Percentiles rank a stretch among this genome's conserved stretches.
Conservation (phyloP, 2,888 invertebrate genomes). For the Drepanosiphum platanoidis region DNA sequence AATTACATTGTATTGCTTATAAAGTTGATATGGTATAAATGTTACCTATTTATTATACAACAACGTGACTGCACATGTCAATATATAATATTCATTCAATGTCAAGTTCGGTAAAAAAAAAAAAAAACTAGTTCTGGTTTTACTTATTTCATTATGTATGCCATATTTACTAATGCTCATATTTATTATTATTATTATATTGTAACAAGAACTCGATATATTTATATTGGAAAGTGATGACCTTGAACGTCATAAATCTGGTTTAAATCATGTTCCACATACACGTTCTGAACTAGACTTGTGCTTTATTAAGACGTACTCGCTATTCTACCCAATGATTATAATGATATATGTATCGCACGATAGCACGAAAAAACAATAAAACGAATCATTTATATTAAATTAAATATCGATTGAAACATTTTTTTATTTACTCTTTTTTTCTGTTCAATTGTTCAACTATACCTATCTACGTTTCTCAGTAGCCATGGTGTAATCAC, state of each 20-base stretch:
- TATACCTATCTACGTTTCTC: not conserved
- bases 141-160: constrained; percentile 9
- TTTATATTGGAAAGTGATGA: constrained; percentile 12
- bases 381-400: not conserved
- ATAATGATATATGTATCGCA: not conserved
- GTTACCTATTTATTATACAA: constrained; percentile 14
- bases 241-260: constrained; percentile 38
- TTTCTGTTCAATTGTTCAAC: not conserved
- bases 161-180: not conserved
- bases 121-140: constrained; percentile 36
- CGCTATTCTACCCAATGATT: too few relatives aligned
- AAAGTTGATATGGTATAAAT: not conserved
- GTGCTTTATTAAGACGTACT: not conserved
- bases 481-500: too few relatives aligned
- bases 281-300: not conserved
- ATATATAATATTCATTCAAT: constrained; percentile 37
- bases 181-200: constrained; percentile 25
- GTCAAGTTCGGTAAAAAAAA: constrained; percentile 47
- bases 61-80: constrained; percentile 4
- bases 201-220: not conserved
- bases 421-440: too few relatives aligned
- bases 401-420: not conserved
- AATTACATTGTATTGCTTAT: not conserved
- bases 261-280: constrained; percentile 3
- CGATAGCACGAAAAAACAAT: not conserved